These are phyloP conservation scores for Glyptemys insculpta DNA, from an alignment of 2,797 vertebrate genomes.

Conservation along the genomic window DNA sequence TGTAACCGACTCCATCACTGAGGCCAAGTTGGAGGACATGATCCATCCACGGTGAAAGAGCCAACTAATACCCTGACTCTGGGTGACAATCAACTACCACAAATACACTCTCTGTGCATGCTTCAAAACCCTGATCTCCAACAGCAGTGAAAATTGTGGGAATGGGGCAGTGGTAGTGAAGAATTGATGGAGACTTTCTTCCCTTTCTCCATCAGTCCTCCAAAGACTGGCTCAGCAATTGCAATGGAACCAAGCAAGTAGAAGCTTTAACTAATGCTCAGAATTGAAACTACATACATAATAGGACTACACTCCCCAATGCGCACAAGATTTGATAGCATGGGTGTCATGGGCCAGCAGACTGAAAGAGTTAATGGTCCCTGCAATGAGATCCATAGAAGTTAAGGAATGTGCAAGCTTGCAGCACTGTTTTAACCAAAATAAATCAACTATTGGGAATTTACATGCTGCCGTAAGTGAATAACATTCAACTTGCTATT, in stretches of 20 bases:
- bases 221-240: not conserved
- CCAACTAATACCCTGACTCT: not conserved
- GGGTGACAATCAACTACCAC: not conserved
- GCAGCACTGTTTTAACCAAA: not conserved
- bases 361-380: rapidly evolving
- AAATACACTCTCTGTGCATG: not conserved
- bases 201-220: not conserved
- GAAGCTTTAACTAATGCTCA: not conserved
- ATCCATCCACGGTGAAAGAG: not conserved
- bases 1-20: not conserved
- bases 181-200: not conserved
- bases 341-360: not conserved
- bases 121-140: not conserved
- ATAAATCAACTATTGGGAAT: not conserved
- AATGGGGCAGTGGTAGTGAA: not conserved
- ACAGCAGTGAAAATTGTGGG: not conserved
- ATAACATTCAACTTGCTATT: not conserved
- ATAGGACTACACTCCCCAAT: not conserved
- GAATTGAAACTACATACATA: not conserved
- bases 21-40: not conserved
- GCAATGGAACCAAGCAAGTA: not conserved
- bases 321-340: not conserved
- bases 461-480: not conserved
- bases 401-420: not conserved
- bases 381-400: rapidly evolving